A percentile compares a stretch with the other conserved stretches of the same genome.
These are phyloP conservation scores for Hermetia illucens DNA, from an alignment of 1,140 invertebrate species.

Conservation along the genomic window DNA sequence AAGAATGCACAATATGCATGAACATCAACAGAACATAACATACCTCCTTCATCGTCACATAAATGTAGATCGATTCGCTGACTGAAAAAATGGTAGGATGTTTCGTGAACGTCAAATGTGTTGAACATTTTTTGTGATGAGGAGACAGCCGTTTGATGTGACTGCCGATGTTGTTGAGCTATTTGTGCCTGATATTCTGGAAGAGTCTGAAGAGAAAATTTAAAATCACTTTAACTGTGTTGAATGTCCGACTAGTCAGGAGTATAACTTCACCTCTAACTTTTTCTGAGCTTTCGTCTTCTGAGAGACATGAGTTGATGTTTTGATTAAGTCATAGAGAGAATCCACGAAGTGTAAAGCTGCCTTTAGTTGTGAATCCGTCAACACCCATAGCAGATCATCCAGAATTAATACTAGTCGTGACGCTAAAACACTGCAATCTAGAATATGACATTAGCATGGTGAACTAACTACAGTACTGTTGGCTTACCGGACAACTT, in stretches of 20 bases:
- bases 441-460: constrained; percentile 25
- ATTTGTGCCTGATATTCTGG: constrained; percentile 69
- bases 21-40: constrained; percentile 1
- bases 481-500: constrained; percentile 57
- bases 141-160: constrained; percentile 34
- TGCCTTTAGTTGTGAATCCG: constrained; percentile 90
- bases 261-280: constrained; percentile 48
- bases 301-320: constrained; percentile 66
- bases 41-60: constrained; percentile 86
- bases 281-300: constrained; percentile 81
- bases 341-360: constrained; percentile 89
- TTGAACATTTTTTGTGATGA: constrained; percentile 59
- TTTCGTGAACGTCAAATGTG: constrained; percentile 88
- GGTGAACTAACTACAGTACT: constrained; percentile 3
- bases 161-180: constrained; percentile 41
- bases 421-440: constrained; percentile 86
- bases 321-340: constrained; percentile 68
- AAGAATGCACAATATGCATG: too few relatives aligned
- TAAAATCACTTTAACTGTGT: constrained; percentile 5
- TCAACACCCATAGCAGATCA: constrained; percentile 95
- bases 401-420: constrained; percentile 85
- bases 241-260: constrained; percentile 3
- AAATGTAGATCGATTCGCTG: constrained; percentile 92
- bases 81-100: constrained; percentile 92
- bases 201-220: constrained; percentile 38